A percentile compares a stretch with the other conserved stretches of the same genome.
Evolutionary conservation across 2,888 invertebrate species (phyloP).

Genomic region (Drosophila limbata): DNA sequence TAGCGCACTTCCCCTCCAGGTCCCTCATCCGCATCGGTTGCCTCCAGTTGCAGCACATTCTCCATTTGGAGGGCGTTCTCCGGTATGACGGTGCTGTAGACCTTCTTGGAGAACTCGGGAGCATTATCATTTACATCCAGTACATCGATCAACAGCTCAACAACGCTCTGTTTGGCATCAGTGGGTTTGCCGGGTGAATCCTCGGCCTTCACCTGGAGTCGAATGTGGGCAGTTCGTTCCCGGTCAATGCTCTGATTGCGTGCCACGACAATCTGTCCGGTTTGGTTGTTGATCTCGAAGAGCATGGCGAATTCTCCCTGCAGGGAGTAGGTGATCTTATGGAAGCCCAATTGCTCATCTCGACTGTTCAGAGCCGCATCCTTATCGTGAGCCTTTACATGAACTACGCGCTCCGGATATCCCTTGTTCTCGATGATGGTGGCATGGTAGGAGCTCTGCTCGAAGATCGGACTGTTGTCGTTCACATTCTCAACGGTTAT

Average conservation of each 20-base stretch:
- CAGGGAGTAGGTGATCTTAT: constrained; percentile 90
- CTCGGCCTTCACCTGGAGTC: constrained; percentile 90
- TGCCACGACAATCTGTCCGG: constrained; percentile 89
- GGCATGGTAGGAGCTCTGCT: constrained; percentile 89
- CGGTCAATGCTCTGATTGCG: constrained; percentile 90
- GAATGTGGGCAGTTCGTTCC: constrained; percentile 89
- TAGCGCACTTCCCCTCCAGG: constrained; percentile 90
- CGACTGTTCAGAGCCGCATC: constrained; percentile 88
- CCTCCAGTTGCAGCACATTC: constrained; percentile 89
- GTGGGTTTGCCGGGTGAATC: constrained; percentile 91
- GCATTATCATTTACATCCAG: constrained; percentile 93
- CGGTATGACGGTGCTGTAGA: constrained; percentile 90
- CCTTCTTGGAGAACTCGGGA: constrained; percentile 88
- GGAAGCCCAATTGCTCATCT: constrained; percentile 88
- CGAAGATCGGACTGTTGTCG: constrained; percentile 91
- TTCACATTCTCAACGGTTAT: constrained; percentile 91
- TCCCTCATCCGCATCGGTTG: constrained; percentile 92
- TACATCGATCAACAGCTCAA: constrained; percentile 89
- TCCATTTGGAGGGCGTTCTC: constrained; percentile 89
- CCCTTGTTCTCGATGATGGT: constrained; percentile 90
- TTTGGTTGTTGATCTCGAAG: constrained; percentile 89
- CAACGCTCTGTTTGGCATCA: constrained; percentile 88
- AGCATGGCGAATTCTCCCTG: constrained; percentile 90
- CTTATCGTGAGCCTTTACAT: constrained; percentile 90
- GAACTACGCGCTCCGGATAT: constrained; percentile 89